Conservation (phyloP, 2,113 vertebrate genomes). For the Scomber scombrus region DNA sequence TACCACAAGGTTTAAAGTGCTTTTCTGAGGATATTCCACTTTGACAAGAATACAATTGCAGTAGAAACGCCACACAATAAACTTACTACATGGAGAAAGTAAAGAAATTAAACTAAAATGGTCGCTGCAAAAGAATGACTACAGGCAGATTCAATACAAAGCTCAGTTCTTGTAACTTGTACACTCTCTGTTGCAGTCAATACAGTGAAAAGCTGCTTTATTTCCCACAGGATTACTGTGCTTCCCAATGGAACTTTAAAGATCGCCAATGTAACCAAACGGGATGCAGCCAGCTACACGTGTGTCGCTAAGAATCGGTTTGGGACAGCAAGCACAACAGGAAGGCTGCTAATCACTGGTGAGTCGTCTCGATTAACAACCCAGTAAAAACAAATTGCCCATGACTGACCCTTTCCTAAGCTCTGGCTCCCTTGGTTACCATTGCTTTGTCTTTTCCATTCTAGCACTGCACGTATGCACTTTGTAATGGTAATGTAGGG, state of each 20-base stretch:
- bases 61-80: not conserved
- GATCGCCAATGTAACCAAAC: slow-evolving; percentile 90
- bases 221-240: slow-evolving; percentile 84
- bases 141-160: not conserved
- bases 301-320: slow-evolving; percentile 95
- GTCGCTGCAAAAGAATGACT: not conserved
- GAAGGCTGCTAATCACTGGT: slow-evolving; percentile 91
- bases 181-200: not conserved
- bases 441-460: not conserved
- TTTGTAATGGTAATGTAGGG: not conserved
- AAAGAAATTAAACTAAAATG: not conserved
- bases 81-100: accelerated
- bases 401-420: not conserved
- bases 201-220: slow-evolving; percentile 10
- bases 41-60: not conserved
- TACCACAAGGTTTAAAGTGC: not conserved
- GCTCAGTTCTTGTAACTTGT: not conserved
- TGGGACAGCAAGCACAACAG: slow-evolving; percentile 90
- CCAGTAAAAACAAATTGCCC: not conserved
- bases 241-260: slow-evolving; percentile 90
- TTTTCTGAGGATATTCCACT: not conserved
- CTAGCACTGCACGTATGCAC: not conserved
- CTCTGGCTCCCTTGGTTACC: not conserved
- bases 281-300: slow-evolving; percentile 89
- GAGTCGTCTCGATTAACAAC: slow-evolving; percentile 19